Base-by-base conservation (phyloP, 2,888 invertebrate genomes). In the Cerastis rubricosa region DNA sequence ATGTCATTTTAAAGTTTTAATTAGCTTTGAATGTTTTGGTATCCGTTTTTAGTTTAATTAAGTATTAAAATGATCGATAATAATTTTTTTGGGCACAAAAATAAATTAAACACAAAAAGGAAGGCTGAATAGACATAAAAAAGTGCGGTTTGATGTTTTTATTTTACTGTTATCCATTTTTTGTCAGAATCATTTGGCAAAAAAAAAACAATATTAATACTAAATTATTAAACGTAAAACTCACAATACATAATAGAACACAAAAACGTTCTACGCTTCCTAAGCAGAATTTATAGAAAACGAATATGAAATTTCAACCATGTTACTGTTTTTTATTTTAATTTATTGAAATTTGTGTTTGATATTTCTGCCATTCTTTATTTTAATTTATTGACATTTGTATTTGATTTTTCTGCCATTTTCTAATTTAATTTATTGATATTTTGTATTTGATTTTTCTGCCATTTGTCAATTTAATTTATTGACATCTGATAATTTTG, bases 1-100 rank as follows among this genome's bases (percentile, higher is more conserved):
- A 72, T 57, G 47, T 80, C 8, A 80, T 64, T 80, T 54, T n/a
- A 64, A 49, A 80, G n/a, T 80, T 64, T 65, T 64, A 19, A 80
- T 78, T 80, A 43, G 5, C 2, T 64, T 25, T 64, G 1, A 6
- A 64, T 54, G 9, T 5, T 47, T 43, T 25, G 17, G 7, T 3
- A 1, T 69, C 25, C 22, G 8, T 25, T 25, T 35, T 51, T 22
- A 35, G 19, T 40, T 77, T 40, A 25, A 40, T 54, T 12, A 76
- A 14, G 12, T 19, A 12, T 61, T 14, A 9, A 25, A 47, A n/a
- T 35, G 2, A 71, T 45, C 5, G 19, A 4, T 59, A 59, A 12
- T n/a, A n/a, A 4, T 51, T 54, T 4, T 5, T n/a, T 54, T 4
- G 11, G n/a, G n/a, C 22, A 3, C 22, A 22, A 51, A 22, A 19